Conservation (phyloP, 2,797 vertebrate species). For the Acrossocheilus fasciatus region DNA sequence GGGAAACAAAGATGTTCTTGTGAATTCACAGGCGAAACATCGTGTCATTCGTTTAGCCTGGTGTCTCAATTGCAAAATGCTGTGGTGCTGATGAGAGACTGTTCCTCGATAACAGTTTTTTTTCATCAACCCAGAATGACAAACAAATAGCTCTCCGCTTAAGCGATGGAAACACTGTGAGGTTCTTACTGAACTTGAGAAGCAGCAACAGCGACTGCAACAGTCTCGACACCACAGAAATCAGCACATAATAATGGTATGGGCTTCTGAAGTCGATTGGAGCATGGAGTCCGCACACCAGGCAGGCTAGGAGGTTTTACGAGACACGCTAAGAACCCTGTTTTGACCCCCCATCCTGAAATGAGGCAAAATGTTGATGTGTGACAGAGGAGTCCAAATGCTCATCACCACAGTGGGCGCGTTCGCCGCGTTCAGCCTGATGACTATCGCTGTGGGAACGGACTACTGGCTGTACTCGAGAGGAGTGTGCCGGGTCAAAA, state of each 20-base stretch:
- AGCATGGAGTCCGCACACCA: slow-evolving; percentile 53
- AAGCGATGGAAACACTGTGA: slow-evolving; percentile 68
- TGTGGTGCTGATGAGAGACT: slow-evolving; percentile 44
- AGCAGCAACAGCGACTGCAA: slow-evolving; percentile 46
- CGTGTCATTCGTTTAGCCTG: background rate
- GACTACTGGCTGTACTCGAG: slow-evolving; percentile 99
- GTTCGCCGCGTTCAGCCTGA: slow-evolving; percentile 98
- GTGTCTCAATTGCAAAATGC: slow-evolving; percentile 23
- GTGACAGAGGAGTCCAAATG: slow-evolving; percentile 98
- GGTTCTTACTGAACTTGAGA: slow-evolving; percentile 59
- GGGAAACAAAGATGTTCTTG: slow-evolving; percentile 7
- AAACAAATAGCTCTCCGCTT: slow-evolving; percentile 43
- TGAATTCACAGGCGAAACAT: slow-evolving; percentile 29
- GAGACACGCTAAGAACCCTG: slow-evolving; percentile 41
- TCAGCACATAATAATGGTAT: slow-evolving; percentile 53
- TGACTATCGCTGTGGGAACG: slow-evolving; percentile 98
- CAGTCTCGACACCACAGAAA: slow-evolving; percentile 35
- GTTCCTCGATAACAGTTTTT: slow-evolving; percentile 29
- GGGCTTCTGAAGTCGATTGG: slow-evolving; percentile 54
- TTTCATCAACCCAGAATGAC: slow-evolving; percentile 33
- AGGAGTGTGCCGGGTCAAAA: slow-evolving; percentile 93
- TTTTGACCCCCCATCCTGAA: slow-evolving; percentile 70
- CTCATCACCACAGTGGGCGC: slow-evolving; percentile 97
- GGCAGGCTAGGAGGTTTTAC: slow-evolving; percentile 48
- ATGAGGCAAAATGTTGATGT: slow-evolving; percentile 96